These are phyloP conservation scores for Chlorospingus flavigularis DNA, from an alignment of 2,797 vertebrate species.

Conservation along the genomic window DNA sequence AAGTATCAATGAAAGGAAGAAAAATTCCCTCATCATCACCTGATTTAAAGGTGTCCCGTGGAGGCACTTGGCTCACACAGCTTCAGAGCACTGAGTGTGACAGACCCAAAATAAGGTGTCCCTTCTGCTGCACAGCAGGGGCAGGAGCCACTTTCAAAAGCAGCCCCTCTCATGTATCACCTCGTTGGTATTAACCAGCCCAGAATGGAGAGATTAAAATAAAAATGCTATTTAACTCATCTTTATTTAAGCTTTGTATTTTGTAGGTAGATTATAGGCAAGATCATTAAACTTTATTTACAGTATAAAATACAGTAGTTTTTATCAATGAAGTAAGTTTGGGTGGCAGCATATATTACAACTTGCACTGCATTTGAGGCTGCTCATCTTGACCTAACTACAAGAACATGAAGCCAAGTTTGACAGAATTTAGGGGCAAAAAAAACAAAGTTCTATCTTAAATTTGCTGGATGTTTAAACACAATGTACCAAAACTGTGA, in stretches of 20 bases:
- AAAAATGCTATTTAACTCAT: conserved; percentile 58
- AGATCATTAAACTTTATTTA: conserved; percentile 69
- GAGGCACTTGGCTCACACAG: not conserved
- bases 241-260: conserved; percentile 69
- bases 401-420: conserved; percentile 44
- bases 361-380: conserved; percentile 37
- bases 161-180: not conserved
- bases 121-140: not conserved
- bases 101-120: rapidly evolving
- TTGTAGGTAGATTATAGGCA: conserved; percentile 64
- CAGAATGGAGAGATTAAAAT: conserved; percentile 50
- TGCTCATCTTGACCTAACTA: conserved; percentile 12
- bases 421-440: conserved; percentile 55
- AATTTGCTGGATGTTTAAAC: not conserved
- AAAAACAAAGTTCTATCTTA: not conserved
- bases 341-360: conserved; percentile 54
- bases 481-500: rapidly evolving
- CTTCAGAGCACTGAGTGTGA: rapidly evolving
- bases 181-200: not conserved
- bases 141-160: not conserved
- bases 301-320: conserved; percentile 64
- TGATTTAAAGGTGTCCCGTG: rapidly evolving
- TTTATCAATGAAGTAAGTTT: conserved; percentile 31
- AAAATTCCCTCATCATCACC: too few species aligned
- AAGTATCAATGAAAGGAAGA: not conserved